Evolutionary conservation across 2,113 vertebrate species (phyloP).

Genomic region (Orientallactaga bullata): DNA sequence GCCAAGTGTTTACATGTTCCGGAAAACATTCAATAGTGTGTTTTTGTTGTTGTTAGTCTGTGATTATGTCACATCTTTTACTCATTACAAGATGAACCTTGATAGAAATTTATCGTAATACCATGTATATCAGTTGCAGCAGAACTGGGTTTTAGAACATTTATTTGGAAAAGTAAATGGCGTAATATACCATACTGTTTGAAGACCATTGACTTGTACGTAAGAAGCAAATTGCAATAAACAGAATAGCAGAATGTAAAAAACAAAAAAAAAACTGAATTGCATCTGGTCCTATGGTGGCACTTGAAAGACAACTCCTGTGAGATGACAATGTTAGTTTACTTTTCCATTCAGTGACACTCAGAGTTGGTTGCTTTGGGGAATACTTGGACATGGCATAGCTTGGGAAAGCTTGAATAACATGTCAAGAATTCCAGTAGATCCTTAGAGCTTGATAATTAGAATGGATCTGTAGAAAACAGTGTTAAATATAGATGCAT

Average conservation of each 20-base stretch:
- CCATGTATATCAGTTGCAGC: background rate
- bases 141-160: conserved; percentile 8
- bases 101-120: background rate
- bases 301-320: background rate
- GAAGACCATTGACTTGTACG: background rate
- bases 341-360: background rate
- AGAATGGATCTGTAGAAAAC: conserved; percentile 16
- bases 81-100: conserved; percentile 3
- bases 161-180: conserved; percentile 9
- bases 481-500: background rate
- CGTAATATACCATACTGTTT: background rate
- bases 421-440: conserved; percentile 19
- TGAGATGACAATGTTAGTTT: background rate
- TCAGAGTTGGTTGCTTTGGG: background rate
- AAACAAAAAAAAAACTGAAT: background rate
- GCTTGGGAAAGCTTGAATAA: conserved; percentile 25
- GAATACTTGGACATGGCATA: background rate
- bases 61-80: background rate
- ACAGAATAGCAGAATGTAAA: conserved; percentile 17
- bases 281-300: background rate
- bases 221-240: conserved; percentile 3
- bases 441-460: conserved; percentile 7
- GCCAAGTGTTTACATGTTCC: background rate
- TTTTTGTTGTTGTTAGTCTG: background rate
- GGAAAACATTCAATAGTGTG: background rate